Evolutionary conservation across 2,113 vertebrate species (phyloP).

Genomic region (Balaeniceps rex): DNA sequence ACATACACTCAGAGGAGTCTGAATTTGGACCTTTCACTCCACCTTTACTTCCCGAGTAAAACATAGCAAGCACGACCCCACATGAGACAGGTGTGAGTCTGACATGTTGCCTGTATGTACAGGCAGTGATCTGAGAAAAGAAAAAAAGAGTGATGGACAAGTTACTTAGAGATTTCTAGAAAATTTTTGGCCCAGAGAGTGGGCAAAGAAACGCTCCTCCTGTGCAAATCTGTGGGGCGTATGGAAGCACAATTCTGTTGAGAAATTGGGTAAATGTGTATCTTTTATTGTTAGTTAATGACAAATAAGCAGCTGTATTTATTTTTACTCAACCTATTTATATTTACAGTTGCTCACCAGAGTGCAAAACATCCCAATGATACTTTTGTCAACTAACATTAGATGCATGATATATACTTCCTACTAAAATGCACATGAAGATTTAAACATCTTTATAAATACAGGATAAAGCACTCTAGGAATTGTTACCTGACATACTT

Average conservation of each 20-base stretch:
- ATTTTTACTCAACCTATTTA: background rate
- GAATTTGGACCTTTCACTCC: background rate
- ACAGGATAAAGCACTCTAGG: background rate
- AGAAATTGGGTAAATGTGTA: background rate
- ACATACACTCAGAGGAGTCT: background rate
- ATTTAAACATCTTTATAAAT: background rate
- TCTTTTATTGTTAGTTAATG: background rate
- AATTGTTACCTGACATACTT: background rate
- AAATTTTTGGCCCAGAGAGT: background rate
- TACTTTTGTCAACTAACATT: background rate
- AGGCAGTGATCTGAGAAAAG: background rate
- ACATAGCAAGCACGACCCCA: background rate
- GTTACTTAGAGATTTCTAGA: background rate
- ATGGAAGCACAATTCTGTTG: background rate
- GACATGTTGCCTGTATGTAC: accelerated
- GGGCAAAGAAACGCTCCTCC: background rate
- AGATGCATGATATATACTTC: background rate
- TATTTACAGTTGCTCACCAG: background rate
- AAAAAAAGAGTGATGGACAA: accelerated
- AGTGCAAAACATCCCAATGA: background rate
- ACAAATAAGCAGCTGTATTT: background rate
- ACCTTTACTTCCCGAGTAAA: background rate
- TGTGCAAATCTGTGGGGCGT: background rate
- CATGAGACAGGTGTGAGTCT: accelerated
- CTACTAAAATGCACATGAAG: background rate